Base-by-base conservation (phyloP, 2,888 invertebrate genomes). In the Rhamphomyia laevipes region DNA sequence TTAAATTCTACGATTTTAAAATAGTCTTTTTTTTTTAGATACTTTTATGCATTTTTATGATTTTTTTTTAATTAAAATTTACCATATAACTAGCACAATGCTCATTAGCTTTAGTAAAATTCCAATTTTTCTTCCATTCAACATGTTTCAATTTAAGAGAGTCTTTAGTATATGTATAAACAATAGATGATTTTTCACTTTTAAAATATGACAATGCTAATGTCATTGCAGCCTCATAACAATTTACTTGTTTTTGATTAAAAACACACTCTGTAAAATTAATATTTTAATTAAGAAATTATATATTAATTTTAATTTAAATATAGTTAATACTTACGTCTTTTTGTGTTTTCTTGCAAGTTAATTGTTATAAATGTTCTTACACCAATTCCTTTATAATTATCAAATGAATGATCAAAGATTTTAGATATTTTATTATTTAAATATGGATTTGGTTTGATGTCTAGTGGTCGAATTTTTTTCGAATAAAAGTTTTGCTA, bases 341-440 rank as follows among this genome's bases (percentile, higher is more conserved):
- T 56, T 33, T 58, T 53, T 41, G 67, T 67, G 42, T 54, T 58
- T 18, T 47, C 50, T 55, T 69, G 68, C 41, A 68, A 54, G 53
- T 66, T 68, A 2, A 69, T 54, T 2, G 66, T 61, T n/a, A 69
- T 62, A 45, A 60, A 61, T 43, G 65, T 55, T 1, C 65, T 63
- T 27, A 63, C 41, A 1, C 65, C 55, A 27, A 45, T 33, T 3
- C 50, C 31, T 33, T 50, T 50, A 4, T 48, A 46, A 11, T 50
- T 42, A 38, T 52, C 43, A 37, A 56, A 57, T 10, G 56, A 54
- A 45, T 53, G 37, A 1, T 45, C 23, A 23, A 51, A 53, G 23
- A 52, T 52, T 41, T 54, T 43, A 16, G 27, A 40, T 17, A 51
- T 27, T 38, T 46, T 46, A 27, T 30, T 33, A 35, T 31, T 15